Evolutionary conservation across 2,113 vertebrate genomes (phyloP), one percentile per base, ranked within the genome.

Genomic region (Callaeas wilsoni): DNA sequence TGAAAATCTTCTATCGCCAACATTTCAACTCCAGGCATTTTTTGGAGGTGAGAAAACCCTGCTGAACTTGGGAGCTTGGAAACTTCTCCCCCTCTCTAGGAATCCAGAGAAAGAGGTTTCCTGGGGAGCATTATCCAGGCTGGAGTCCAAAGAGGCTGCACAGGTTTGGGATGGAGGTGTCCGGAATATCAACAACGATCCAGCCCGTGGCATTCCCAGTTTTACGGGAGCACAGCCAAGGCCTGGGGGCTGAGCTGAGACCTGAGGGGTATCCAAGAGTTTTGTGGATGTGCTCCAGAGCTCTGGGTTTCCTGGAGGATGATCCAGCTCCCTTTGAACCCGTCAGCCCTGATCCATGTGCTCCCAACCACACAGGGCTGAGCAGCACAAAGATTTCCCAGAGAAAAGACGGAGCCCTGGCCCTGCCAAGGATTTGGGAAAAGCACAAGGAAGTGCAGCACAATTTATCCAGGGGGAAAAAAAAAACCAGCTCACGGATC

Each of bases 41-140:
- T 95, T 96, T 32, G 42, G 96, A 92, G 75, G 88, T 93, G 91
- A 92, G 81, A 68, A 95, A 97, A 94, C 46, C 93, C 64, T 7
- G 87, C 88, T 90, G 49, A 25, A 12, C 65, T 94, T n/a, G 26
- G 26, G 81, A 85, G 68, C 70, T 85, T 39, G 93, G 74, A 93
- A 95, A 84, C 69, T 26, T 90, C 86, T 96, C 84, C 74, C 84
- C 74, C 62, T 91, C 74, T 95, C 71, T 41, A 90, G 69, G 93
- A 92, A 75, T 83, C 83, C 35, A 86, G 71, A 20, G 49, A n/a
- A 56, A 33, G 39, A 91, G 29, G 2, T 56, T 89, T 94, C 85
- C 80, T 76, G 77, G 62, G 93, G 50, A 90, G 65, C 23, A 3
- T 47, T 30, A 30, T 19, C 44, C 77, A 47, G 74, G 17, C 73